phyloP scores from a whole-genome alignment of 1,140 invertebrate genomes.

The Globodera rostochiensis region DNA sequence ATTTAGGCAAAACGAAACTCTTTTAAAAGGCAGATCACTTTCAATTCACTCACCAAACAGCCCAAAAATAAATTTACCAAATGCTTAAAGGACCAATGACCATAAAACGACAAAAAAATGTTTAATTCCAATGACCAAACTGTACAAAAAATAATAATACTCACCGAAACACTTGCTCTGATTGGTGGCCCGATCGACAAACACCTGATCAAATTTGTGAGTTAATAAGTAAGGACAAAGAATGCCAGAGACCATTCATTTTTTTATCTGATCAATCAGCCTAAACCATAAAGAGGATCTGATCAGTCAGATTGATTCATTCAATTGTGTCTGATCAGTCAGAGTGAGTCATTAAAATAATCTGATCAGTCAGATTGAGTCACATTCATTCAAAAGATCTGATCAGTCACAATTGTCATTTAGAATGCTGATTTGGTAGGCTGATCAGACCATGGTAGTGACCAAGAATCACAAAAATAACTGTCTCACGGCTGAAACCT shows the following conservation, averaged over 20 bases:
- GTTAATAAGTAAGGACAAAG: too few species aligned
- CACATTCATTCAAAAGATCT: not conserved
- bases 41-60: not conserved
- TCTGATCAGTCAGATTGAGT: too few species aligned
- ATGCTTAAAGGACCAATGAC: not conserved
- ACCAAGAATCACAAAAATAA: too few species aligned
- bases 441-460: too few species aligned
- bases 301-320: too few species aligned
- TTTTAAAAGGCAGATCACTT: not conserved
- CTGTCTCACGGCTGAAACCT: conserved; percentile 65
- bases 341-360: too few species aligned
- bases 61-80: not conserved
- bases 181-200: conserved; percentile 98
- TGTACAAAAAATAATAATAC: conserved; percentile 61
- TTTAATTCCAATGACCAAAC: not conserved
- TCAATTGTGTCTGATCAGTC: not conserved
- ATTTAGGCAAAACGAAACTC: not conserved
- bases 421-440: too few species aligned
- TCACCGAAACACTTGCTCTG: conserved; percentile 99
- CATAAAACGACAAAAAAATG: not conserved
- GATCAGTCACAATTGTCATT: not conserved
- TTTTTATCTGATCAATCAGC: too few species aligned
- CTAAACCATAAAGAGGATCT: too few species aligned
- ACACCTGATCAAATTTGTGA: conserved; percentile 72
- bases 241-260: too few species aligned